phyloP scores from a whole-genome alignment of 92 coral and sea anemone species.

The Epizoanthus rinbou region DNA sequence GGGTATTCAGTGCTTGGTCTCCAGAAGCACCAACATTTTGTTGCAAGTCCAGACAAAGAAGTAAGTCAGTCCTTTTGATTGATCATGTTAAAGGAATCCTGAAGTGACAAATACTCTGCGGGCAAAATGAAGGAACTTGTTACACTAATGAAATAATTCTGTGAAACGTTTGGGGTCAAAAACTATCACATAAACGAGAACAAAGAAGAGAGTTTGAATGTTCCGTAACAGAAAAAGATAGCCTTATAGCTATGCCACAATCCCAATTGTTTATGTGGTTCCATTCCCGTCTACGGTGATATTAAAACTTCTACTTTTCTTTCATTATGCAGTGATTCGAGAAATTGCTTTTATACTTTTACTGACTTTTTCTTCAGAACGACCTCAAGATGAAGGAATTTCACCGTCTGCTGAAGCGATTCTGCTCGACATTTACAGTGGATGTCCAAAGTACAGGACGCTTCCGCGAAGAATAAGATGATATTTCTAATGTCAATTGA shows the following conservation, averaged over 20 bases:
- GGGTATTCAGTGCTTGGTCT: slow-evolving; percentile 58
- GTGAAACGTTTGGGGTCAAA: too few species aligned
- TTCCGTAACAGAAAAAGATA: too few species aligned
- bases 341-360: not conserved
- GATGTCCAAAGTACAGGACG: slow-evolving; percentile 19
- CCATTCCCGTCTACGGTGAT: too few species aligned
- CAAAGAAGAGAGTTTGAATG: too few species aligned
- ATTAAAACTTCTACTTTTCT: not conserved
- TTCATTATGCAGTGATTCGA: too few species aligned
- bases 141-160: too few species aligned
- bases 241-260: too few species aligned
- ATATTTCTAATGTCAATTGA: too few species aligned
- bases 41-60: slow-evolving; percentile 40
- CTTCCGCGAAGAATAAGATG: slow-evolving; percentile 52
- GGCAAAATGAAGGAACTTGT: too few species aligned
- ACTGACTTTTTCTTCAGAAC: slow-evolving; percentile 45
- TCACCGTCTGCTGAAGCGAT: slow-evolving; percentile 64
- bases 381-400: slow-evolving; percentile 66
- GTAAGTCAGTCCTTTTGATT: slow-evolving; percentile 26
- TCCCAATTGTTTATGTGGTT: too few species aligned
- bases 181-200: too few species aligned
- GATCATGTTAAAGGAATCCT: too few species aligned
- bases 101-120: not conserved
- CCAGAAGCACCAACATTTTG: slow-evolving; percentile 24
- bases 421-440: slow-evolving; percentile 57